Evolutionary conservation across 2,888 invertebrate species (phyloP), one percentile per base, ranked within the genome.

Genomic region (Smittia aterrima): DNA sequence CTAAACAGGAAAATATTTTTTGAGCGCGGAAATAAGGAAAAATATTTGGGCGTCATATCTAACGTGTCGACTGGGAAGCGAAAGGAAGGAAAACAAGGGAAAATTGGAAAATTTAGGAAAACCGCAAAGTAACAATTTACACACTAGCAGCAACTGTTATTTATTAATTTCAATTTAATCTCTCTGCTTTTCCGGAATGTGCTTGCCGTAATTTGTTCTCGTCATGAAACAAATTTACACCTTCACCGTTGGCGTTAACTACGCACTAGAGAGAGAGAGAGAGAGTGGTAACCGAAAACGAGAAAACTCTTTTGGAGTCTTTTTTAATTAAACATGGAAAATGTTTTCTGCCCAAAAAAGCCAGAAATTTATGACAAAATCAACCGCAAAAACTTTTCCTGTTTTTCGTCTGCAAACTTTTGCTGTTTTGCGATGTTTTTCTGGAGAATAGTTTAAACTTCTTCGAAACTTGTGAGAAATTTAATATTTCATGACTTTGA

Each of bases 131-230:
- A 64, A 64, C 32, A 64, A 66, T 38, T 66, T 66, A 38, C 40
- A 66, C 66, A 66, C 40, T 16, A 24, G 7, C 58, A 72, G 27
- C 38, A 70, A 72, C 20, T 72, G 72, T 72, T 72, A 58, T 72
- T 72, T 72, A 72, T 72, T 72, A 62, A 72, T 72, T 72, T 72
- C 72, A 72, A 72, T 62, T 72, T 72, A 62, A 71, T 72, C 58
- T 58, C 53, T 53, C 53, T 18, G 22, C 64, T 24, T 22, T 24
- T 58, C 11, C 20, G 16, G 70, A 54, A 70, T 70, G 54, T 58
- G 58, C n/a, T 58, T n/a, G n/a, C 22, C 70, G 47, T 70, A 70
- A 70, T 70, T 70, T 70, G 70, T 70, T 70, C 41, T 70, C 53
- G 70, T 70, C 70, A 70, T 70, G 70, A 25, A 70, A 70, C 27